Evolutionary conservation across 1,140 invertebrate species (phyloP).

Genomic region (Zaprionus tsacasi): DNA sequence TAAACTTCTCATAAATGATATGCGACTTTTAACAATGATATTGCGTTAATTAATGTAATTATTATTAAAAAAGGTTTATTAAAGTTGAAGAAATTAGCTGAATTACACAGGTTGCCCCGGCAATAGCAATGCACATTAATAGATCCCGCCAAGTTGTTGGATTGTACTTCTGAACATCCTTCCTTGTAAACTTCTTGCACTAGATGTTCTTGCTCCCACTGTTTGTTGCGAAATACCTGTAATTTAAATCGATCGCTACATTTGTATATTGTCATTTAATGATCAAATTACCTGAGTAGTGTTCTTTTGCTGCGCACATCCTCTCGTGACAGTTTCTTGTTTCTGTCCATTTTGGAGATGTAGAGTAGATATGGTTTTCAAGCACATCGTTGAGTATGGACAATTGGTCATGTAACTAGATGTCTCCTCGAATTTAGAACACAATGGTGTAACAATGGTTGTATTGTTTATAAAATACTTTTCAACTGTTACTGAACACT

Average conservation of each 20-base stretch:
- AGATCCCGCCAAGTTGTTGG: slow-evolving; percentile 86
- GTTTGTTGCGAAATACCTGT: slow-evolving; percentile 85
- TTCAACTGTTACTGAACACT: slow-evolving; percentile 87
- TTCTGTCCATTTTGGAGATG: slow-evolving; percentile 87
- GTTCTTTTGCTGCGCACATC: slow-evolving; percentile 90
- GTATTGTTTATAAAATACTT: slow-evolving; percentile 61
- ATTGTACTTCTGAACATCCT: slow-evolving; percentile 87
- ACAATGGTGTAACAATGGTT: slow-evolving; percentile 86
- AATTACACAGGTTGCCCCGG: slow-evolving; percentile 87
- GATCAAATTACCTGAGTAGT: slow-evolving; percentile 84
- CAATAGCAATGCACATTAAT: slow-evolving; percentile 89
- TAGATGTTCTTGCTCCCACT: slow-evolving; percentile 87
- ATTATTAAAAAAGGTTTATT: slow-evolving; percentile 74
- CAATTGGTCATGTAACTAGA: slow-evolving; percentile 89
- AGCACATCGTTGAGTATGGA: slow-evolving; percentile 91
- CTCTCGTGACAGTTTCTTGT: slow-evolving; percentile 87
- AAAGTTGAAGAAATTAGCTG: slow-evolving; percentile 84
- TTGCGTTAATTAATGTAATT: slow-evolving; percentile 85
- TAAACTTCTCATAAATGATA: slow-evolving; percentile 5
- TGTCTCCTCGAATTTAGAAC: slow-evolving; percentile 89
- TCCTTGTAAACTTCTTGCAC: slow-evolving; percentile 88
- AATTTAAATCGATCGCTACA: not conserved
- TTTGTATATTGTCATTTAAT: not conserved
- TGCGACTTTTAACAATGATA: slow-evolving; percentile 67
- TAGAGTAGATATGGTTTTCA: slow-evolving; percentile 88